Evolutionary conservation across 1,140 invertebrate species (phyloP), one percentile per base, ranked within the genome.

Genomic region (Bactericera cockerelli): DNA sequence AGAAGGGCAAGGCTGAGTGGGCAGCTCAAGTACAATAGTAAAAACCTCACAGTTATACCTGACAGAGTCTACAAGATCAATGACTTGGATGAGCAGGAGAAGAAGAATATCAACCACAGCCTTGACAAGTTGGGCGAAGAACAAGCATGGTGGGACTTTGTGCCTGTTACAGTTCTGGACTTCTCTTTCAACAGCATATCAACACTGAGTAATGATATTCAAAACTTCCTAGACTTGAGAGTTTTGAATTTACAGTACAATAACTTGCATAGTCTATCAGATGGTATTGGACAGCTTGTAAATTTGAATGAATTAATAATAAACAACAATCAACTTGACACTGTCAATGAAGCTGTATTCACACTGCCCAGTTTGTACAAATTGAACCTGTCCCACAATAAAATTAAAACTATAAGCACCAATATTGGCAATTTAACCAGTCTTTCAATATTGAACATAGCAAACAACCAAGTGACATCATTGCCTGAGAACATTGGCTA

Each of bases 271-370:
- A 8, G 22, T n/a, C 22, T 49, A 13, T 16, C 42, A 6, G 22
- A 19, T 49, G 42, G 19, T 4, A 49, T 49, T 8, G n/a, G 42
- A 49, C n/a, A 49, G 3, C n/a, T 49, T 4, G n/a, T 8, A 6
- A 49, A 49, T 49, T 49, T 49, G n/a, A 49, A 49, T 49, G 42
- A 49, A 49, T 16, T 49, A 19, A n/a, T n/a, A 6, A 10, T 49
- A n/a, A 49, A 49, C n/a, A 49, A 49, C n/a, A 49, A 49, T n/a
- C n/a, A 49, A 49, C n/a, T 49, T n/a, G 42, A 49, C 8, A 22
- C n/a, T 4, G 19, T 49, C n/a, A 16, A 16, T 19, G 42, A 49
- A 19, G 42, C 42, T 16, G n/a, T 49, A 6, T 49, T 10, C 22
- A 8, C 6, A 6, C 42, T 49, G 4, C n/a, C n/a, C 6, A 4